Percentiles rank a stretch among this genome's conserved stretches.
Conservation (phyloP, 2,113 vertebrate genomes). For the Fregetta grallaria region DNA sequence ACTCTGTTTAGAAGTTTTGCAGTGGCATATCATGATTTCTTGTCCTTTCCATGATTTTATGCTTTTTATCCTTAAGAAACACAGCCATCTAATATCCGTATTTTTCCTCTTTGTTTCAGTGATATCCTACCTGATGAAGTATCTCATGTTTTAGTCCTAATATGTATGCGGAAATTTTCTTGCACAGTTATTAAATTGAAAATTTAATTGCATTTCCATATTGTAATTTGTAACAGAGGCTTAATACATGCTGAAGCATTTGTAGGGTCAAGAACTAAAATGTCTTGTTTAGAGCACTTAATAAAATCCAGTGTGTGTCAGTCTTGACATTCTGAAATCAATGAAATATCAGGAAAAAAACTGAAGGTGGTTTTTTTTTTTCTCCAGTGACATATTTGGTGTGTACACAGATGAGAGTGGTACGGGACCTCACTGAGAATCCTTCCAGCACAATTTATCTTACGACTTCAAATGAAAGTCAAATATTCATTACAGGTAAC, state of each 20-base stretch:
- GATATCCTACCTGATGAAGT: not conserved
- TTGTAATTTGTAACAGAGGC: not conserved
- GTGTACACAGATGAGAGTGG: constrained; percentile 92
- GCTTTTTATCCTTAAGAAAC: not conserved
- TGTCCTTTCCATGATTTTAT: not conserved
- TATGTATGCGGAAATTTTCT: not conserved
- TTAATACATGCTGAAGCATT: not conserved
- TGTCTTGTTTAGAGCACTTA: not conserved
- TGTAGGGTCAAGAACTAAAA: not conserved
- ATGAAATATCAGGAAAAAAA: not conserved
- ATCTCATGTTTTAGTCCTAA: not conserved
- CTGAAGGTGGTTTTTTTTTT: not conserved
- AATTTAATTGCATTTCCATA: not conserved
- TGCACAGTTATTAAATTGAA: not conserved
- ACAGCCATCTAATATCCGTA: not conserved
- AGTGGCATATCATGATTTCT: not conserved
- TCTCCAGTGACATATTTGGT: constrained; percentile 79
- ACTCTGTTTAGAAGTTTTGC: not conserved
- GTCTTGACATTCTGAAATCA: not conserved
- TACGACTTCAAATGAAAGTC: constrained; percentile 89
- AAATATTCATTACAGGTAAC: constrained; percentile 84
- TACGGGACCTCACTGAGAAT: constrained; percentile 66
- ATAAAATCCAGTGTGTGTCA: not conserved
- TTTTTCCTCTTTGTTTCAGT: not conserved
- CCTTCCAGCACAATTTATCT: constrained; percentile 75